Evolutionary conservation across 2,888 invertebrate genomes (phyloP), one percentile per base, ranked within the genome.

Genomic region (Macrosiphum euphorbiae): DNA sequence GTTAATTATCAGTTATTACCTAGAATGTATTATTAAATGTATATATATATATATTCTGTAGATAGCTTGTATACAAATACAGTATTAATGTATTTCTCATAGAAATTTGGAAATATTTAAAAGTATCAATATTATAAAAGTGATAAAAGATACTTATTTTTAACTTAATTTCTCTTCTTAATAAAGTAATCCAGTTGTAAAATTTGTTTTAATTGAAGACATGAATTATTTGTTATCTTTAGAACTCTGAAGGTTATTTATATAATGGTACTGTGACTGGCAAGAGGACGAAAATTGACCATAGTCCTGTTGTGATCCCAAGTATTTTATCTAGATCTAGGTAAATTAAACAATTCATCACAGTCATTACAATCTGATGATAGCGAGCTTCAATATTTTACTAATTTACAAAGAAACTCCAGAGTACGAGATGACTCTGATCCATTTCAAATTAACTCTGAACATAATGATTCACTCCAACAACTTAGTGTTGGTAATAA

Each of bases 251-350:
- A 94, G 61, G 94, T 1, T 90, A 90, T 86, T 61, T 94, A 44
- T 28, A 86, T 28, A 94, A 52, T 86, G 52, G 47, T 41, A 50
- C 55, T 85, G 47, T 90, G 50, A 67, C 90, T 0, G 85, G 90
- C 90, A 94, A 94, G 86, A 90, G 52, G 28, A 87, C 87, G 50
- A 94, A 90, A 90, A 41, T 90, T 28, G 94, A 94, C 7, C 86
- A 94, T n/a, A 94, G 90, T 67, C 90, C 94, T n/a, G 52, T 92
- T 92, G 92, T 90, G 13, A 61, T 94, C 3, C 90, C 94, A 50
- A 94, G 87, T 94, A 94, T 94, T 94, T 90, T 94, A 86, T 94
- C 94, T 50, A 90, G 90, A 86, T 94, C 94, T 13, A n/a, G n/a
- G n/a, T n/a, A 94, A 94, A 86, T 86, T 94, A 90, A 86, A 86